Conservation (phyloP, 2,113 vertebrate genomes). For the Suncus etruscus region DNA sequence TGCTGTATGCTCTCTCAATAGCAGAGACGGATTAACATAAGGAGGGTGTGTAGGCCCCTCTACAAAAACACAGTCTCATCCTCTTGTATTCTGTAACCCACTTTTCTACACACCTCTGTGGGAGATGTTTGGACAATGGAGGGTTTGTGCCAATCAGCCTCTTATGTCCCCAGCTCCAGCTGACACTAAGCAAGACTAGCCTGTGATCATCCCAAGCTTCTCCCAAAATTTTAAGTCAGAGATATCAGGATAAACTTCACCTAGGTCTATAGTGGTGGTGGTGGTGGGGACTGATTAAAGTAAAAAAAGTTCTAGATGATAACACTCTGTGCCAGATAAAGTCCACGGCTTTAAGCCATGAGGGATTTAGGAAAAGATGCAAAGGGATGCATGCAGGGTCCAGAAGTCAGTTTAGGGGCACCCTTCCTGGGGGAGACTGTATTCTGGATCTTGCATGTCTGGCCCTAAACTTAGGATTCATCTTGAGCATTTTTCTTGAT, state of each 20-base stretch:
- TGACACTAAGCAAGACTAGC: no score
- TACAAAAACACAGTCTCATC: background rate
- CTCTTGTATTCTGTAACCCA: background rate
- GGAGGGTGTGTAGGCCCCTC: background rate
- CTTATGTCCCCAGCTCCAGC: no score
- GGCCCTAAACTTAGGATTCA: background rate
- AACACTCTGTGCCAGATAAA: background rate
- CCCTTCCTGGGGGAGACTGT: background rate
- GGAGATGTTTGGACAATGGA: no score
- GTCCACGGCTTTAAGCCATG: background rate
- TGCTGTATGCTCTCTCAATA: background rate
- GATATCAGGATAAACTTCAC: background rate
- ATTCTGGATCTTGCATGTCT: background rate
- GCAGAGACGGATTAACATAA: background rate
- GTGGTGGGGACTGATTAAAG: background rate
- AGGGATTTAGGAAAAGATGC: background rate
- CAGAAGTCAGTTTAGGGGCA: background rate
- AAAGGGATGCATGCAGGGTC: background rate
- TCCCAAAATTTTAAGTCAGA: background rate
- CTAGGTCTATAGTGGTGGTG: background rate
- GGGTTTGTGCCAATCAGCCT: no score
- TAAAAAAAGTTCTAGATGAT: background rate
- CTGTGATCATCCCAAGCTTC: background rate
- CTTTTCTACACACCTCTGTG: background rate
- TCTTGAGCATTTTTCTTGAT: background rate